Evolutionary conservation across 2,113 vertebrate species (phyloP).

Genomic region (Bubo blakistoni): DNA sequence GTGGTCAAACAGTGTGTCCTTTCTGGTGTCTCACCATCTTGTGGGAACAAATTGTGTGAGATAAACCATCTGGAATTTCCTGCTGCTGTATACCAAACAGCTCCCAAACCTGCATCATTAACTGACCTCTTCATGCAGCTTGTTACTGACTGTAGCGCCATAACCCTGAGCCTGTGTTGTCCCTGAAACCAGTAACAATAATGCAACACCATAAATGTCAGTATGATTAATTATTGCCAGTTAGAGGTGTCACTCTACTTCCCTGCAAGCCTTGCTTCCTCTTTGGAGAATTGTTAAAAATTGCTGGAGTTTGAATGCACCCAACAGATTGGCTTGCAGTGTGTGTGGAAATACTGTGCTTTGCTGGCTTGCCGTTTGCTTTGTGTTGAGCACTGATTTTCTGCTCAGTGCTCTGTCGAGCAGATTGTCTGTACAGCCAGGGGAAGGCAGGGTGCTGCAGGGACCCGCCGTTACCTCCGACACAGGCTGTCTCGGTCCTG

Average conservation of each 20-base stretch:
- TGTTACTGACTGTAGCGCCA: background rate
- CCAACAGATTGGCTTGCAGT: background rate
- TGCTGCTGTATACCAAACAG: background rate
- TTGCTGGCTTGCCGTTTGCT: background rate
- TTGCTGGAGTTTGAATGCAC: background rate
- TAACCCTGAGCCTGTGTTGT: background rate
- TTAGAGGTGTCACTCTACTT: constrained; percentile 37
- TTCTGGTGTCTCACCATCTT: background rate
- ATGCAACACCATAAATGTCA: background rate
- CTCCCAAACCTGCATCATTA: background rate
- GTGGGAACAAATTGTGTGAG: background rate
- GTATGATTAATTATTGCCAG: constrained; percentile 32
- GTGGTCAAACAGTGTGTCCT: background rate
- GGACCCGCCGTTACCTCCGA: background rate
- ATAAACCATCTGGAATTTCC: background rate
- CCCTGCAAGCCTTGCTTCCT: background rate
- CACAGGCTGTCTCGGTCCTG: background rate
- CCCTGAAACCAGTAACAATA: background rate
- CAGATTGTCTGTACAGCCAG: background rate
- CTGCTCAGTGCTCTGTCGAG: rapidly evolving
- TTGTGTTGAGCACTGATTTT: background rate
- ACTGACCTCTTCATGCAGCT: background rate
- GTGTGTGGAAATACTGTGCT: background rate
- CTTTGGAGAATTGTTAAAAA: background rate
- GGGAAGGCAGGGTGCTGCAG: background rate